A percentile compares a stretch with the other conserved stretches of the same genome.
Evolutionary conservation across 2,797 vertebrate species (phyloP).

Genomic region (Lagocephalus sceleratus): DNA sequence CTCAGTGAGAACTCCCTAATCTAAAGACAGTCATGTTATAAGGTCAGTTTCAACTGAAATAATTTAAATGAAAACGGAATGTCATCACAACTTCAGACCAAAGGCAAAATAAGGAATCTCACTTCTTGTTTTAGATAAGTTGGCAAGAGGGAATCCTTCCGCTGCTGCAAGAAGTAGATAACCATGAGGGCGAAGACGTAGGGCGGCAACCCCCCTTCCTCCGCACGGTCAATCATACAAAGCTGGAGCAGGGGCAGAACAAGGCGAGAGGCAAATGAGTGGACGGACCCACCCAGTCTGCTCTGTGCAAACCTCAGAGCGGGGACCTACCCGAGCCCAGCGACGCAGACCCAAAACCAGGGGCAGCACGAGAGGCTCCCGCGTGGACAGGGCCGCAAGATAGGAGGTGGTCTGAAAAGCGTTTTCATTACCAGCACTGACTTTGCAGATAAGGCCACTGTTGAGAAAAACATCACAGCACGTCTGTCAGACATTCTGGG

Average conservation of each 20-base stretch:
- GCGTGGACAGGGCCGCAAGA: slow-evolving; percentile 77
- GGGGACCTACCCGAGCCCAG: slow-evolving; percentile 85
- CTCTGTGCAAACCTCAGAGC: too few species aligned
- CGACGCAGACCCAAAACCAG: slow-evolving; percentile 85
- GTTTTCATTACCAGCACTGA: slow-evolving; percentile 93
- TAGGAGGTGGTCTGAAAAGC: slow-evolving; percentile 87
- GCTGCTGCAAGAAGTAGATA: slow-evolving; percentile 92
- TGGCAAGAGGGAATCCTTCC: slow-evolving; percentile 85
- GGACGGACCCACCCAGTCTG: too few species aligned
- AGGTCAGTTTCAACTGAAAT: slow-evolving; percentile 16
- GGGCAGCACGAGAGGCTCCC: slow-evolving; percentile 76
- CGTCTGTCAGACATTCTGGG: background rate
- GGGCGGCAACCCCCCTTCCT: slow-evolving; percentile 89
- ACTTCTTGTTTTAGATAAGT: slow-evolving; percentile 89
- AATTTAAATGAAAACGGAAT: background rate
- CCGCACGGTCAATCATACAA: slow-evolving; percentile 85
- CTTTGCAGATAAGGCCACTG: slow-evolving; percentile 91
- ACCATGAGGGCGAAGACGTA: slow-evolving; percentile 89
- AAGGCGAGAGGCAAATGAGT: background rate
- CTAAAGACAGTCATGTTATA: slow-evolving; percentile 57
- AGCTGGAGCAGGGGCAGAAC: slow-evolving; percentile 70
- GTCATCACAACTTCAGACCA: background rate
- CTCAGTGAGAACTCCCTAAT: slow-evolving; percentile 83
- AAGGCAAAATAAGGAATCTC: slow-evolving; percentile 4
- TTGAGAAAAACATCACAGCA: slow-evolving; percentile 9